Evolutionary conservation across 2,888 invertebrate species (phyloP), one percentile per base, ranked within the genome.

Genomic region (Drosophila recens): DNA sequence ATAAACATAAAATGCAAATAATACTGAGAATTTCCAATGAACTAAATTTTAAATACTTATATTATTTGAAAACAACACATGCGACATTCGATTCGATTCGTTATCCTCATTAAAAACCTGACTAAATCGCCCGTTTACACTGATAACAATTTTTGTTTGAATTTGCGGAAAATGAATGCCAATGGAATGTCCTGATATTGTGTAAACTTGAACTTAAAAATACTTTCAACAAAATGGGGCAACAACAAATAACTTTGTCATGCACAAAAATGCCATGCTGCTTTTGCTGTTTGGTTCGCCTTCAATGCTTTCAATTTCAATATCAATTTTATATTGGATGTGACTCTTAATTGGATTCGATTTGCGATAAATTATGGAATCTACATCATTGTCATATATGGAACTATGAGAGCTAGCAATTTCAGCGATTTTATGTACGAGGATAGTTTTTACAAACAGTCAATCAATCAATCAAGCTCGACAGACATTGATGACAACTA

Each of bases 231-330:
- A 51, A 61, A 30, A 30, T n/a, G 56, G 43, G 72, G 65, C 69
- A 66, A 76, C 61, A 72, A 67, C 67, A 61, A 71, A 59, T 58
- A 75, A 76, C 64, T 77, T 80, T 73, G 72, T 84, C 91, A 91
- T 91, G 91, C 91, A 91, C 91, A 91, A 91, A 91, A 91, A 91
- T 91, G 91, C 90, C 91, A 91, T 91, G 91, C 91, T 85, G 73
- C 76, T 75, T 78, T 73, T 54, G 64, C 59, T 71, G 53, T 72
- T 67, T 66, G 71, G 42, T 72, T 78, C 45, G 42, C 54, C 58
- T 65, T 53, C 46, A 65, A 67, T 72, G 66, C 52, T 38, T 38
- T 36, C 13, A 34, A 13, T 57, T 58, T 67, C 23, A 43, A 43
- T 36, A 57, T 54, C 48, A 54, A 48, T 40, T 27, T 27, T 11